Conservation (phyloP, 2,888 invertebrate species). For the Hemistola chrysoprasaria region DNA sequence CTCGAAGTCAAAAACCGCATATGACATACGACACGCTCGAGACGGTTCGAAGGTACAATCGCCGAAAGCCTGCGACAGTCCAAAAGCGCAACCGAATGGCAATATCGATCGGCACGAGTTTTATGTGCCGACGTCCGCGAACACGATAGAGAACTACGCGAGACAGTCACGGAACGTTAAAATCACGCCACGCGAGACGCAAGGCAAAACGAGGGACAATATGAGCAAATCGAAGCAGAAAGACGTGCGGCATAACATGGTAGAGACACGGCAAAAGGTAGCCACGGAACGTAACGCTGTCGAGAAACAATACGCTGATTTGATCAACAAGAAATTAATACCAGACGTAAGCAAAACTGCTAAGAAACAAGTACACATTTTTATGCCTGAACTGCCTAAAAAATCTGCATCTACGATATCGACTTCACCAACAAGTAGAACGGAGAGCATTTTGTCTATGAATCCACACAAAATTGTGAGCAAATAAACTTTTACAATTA, state of each 20-base stretch:
- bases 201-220: constrained; percentile 49
- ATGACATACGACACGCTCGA: constrained; percentile 54
- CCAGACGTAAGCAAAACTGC: constrained; percentile 63
- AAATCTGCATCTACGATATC: constrained; percentile 54
- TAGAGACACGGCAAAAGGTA: constrained; percentile 66
- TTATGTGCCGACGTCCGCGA: constrained; percentile 70
- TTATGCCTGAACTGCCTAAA: constrained; percentile 85
- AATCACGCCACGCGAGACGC: constrained; percentile 59
- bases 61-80: constrained; percentile 50
- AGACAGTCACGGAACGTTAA: constrained; percentile 71
- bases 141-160: constrained; percentile 78
- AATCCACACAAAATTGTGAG: constrained; percentile 40
- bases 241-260: constrained; percentile 53
- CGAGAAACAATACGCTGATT: constrained; percentile 69
- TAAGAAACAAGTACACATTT: constrained; percentile 88
- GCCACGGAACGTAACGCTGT: constrained; percentile 60
- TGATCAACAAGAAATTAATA: constrained; percentile 67
- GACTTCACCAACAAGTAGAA: constrained; percentile 50
- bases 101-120: constrained; percentile 71
- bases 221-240: constrained; percentile 54
- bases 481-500: constrained; percentile 30
- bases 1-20: constrained; percentile 61
- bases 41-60: constrained; percentile 46
- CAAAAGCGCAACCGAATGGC: constrained; percentile 57
- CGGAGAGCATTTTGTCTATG: constrained; percentile 63